Evolutionary conservation across 2,888 invertebrate species (phyloP), one percentile per base, ranked within the genome.

Genomic region (Drosophila rubida): DNA sequence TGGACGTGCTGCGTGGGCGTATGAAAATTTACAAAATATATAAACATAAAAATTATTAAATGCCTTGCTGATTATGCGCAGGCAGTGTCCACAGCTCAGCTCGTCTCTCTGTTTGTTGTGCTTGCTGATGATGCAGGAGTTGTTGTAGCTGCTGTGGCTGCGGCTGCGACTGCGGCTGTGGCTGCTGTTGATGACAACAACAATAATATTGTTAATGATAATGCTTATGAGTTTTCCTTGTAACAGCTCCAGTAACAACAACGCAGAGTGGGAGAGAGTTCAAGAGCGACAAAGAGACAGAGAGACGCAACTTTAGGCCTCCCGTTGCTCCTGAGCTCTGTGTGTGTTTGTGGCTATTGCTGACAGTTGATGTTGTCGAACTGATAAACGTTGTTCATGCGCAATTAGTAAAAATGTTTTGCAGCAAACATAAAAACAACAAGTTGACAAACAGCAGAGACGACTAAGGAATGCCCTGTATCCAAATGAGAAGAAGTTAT

Each of bases 141-240:
- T 37, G 35, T 46, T 76, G 73, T 55, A 32, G 55, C 14, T 42
- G 45, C n/a, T 45, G 69, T 13, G 41, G 66, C 6, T 50, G 69
- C 13, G 69, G 70, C 25, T 59, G 68, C 42, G n/a, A n/a, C 16
- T 61, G 80, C n/a, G 41, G 66, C 6, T 50, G 69, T 13, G 69
- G 70, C 25, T 59, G 68, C 42, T 73, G 76, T 51, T 78, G 80
- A 66, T 73, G 77, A 77, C 86, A 88, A 88, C 88, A 87, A 88
- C 89, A 88, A 88, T 88, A 88, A 84, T 88, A 85, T 87, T 90
- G 82, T 87, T 89, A 89, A 88, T 89, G 87, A 87, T 89, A 82
- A 87, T 87, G 82, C 88, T 87, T 86, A 84, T 86, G 88, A 87
- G 76, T 89, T 87, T 84, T 88, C 78, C 79, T 71, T 77, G 78